Base-by-base conservation (phyloP, 2,797 vertebrate species). In the Muraenolepis orangiensis region DNA sequence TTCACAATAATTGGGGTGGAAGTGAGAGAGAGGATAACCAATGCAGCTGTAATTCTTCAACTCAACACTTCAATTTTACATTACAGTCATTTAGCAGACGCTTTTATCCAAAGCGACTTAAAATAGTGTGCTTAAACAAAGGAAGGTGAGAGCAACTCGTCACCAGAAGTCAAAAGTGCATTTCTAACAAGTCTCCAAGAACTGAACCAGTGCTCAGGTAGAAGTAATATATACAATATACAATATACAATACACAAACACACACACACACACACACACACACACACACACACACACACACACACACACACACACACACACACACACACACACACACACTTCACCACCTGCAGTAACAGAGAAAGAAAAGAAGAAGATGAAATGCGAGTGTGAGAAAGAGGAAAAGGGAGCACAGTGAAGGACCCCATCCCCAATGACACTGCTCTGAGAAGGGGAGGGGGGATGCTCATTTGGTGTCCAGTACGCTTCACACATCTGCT, bases 301-400 rank as follows among this genome's bases (percentile, higher is more conserved):
- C 42, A 46, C 42, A 46, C 11, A 13, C 42, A 13, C 18, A 13
- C 42, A 46, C 32, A 18, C 18, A 57, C 10, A 57, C n/a, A 57
- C 51, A n/a, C 2, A n/a, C 57, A n/a, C 20, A 26, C 57, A 8
- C n/a, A 26, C 13, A 7, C 26, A 66, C 66, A 14, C 26, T 61
- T 61, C 23, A 61, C 66, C 70, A 69, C 75, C 71, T n/a, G 75
- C 71, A 67, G 12, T 12, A 12, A 23, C 36, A 38, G 12, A 38
- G 1, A 61, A 61, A 57, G 0, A 26, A 61, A 61, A 6, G 57
- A 2, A 61, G n/a, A 12, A 26, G n/a, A 57, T 8, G 20, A 23
- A 61, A 61, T 11, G 57, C 32, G 32, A n/a, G 46, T n/a, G n/a
- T 61, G 57, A 26, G 57, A 61, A 23, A 51, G 16, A n/a, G 20